Percentiles rank a stretch among this genome's conserved stretches.
These are phyloP conservation scores for Acanthurus lineatus DNA, from an alignment of 2,797 vertebrate genomes.

Conservation along the genomic window DNA sequence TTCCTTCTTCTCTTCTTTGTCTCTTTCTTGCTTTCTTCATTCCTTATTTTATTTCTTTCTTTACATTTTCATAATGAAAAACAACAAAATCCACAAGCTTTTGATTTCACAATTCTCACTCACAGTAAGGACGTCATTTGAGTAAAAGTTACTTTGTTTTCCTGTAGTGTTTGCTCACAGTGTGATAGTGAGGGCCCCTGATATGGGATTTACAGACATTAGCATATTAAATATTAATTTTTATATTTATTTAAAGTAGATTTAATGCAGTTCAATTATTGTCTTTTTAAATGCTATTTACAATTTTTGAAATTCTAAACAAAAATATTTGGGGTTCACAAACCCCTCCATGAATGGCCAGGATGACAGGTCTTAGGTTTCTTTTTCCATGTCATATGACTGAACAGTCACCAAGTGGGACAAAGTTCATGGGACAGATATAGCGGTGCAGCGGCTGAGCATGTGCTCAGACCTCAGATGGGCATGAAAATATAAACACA, in stretches of 20 bases:
- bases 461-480: constrained; percentile 64
- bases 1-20: too few species aligned
- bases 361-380: constrained; percentile 66
- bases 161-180: constrained; percentile 21
- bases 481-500: constrained; percentile 83
- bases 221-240: not conserved
- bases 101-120: not conserved
- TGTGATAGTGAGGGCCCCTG: constrained; percentile 14
- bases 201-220: not conserved
- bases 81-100: too few species aligned
- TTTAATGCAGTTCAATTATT: constrained; percentile 4
- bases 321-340: constrained; percentile 56
- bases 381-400: constrained; percentile 89
- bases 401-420: constrained; percentile 81
- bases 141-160: constrained; percentile 2
- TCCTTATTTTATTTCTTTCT: not conserved
- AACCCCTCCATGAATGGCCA: constrained; percentile 13
- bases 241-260: not conserved
- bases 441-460: constrained; percentile 74
- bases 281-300: not conserved
- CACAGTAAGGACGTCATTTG: not conserved
- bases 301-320: constrained; percentile 22
- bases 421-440: constrained; percentile 87
- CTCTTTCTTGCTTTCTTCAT: not conserved
- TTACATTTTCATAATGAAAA: not conserved